Evolutionary conservation across 2,888 invertebrate species (phyloP), one percentile per base, ranked within the genome.

Genomic region (Ellobium chinense): DNA sequence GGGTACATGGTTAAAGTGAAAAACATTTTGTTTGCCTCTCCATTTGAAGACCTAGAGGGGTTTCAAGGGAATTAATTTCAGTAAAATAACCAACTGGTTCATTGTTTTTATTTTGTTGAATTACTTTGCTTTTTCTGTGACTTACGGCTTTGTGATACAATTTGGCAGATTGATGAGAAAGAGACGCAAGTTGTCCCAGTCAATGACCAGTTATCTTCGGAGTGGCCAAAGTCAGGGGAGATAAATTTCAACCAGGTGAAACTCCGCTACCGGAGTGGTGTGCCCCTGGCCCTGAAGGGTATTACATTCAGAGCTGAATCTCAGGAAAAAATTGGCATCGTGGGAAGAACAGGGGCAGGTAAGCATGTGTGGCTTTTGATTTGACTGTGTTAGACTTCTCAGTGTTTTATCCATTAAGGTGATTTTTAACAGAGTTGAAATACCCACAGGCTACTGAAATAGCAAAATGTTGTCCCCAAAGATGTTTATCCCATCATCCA

Each of bases 291-390:
- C 9, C 91, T 95, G 58, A 93, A 94, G 81, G 93, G 93, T 31
- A 90, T 95, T 65, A 93, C 94, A 3, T 95, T 95, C 89, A 93
- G 93, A 54, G 93, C 95, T 60, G 90, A 93, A 46, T 91, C 94
- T 36, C 93, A 94, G 63, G 95, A 95, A 88, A 95, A 95, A 91
- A 93, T 95, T 83, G 95, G 95, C 92, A 93, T 93, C 87, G 93
- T 94, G 68, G 94, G 94, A 54, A 87, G 94, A 84, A 94, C 94
- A 14, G 94, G 94, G 18, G 94, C 94, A 76, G 94, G 94, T 93
- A 87, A 83, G 85, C 60, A n/a, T n/a, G n/a, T n/a, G n/a, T n/a
- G n/a, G n/a, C n/a, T n/a, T n/a, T n/a, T n/a, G n/a, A n/a, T n/a
- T n/a, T n/a, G n/a, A n/a, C n/a, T n/a, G n/a, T n/a, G n/a, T n/a